Conservation (phyloP, 2,888 invertebrate species). For the Timema cristinae region DNA sequence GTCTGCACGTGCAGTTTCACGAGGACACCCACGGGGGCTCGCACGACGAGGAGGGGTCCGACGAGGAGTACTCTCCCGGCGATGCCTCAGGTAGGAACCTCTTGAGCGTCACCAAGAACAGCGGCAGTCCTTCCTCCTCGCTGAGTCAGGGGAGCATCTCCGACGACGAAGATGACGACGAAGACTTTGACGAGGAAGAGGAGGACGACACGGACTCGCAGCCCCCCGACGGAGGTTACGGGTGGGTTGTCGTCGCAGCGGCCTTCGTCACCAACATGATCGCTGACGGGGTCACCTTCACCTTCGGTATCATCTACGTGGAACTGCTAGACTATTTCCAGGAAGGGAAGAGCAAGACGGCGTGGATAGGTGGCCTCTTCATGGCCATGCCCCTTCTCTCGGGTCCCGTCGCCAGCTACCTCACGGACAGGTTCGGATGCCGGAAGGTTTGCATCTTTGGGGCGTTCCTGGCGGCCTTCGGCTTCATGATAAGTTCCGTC, state of each 20-base stretch:
- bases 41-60: neutral
- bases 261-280: constrained; percentile 87
- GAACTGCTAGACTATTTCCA: constrained; percentile 82
- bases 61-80: neutral
- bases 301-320: constrained; percentile 85
- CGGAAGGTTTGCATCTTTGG: constrained; percentile 74
- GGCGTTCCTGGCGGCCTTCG: constrained; percentile 67
- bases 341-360: constrained; percentile 82
- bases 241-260: constrained; percentile 87
- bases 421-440: constrained; percentile 75
- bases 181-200: constrained; percentile 59
- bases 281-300: constrained; percentile 89
- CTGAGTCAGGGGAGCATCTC: constrained; percentile 39
- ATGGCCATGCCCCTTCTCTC: constrained; percentile 77
- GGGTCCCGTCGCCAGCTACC: constrained; percentile 71
- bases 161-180: constrained; percentile 57
- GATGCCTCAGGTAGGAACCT: neutral
- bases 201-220: constrained; percentile 49
- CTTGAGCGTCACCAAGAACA: constrained; percentile 9
- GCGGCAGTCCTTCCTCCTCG: constrained; percentile 10
- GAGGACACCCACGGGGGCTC: constrained; percentile 32
- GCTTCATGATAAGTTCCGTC: constrained; percentile 73
- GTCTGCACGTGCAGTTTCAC: constrained; percentile 42
- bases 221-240: constrained; percentile 85
- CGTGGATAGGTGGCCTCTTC: constrained; percentile 86